Evolutionary conservation across 92 coral and sea anemone genomes (phyloP).

Genomic region (Pocillopora meandrina): DNA sequence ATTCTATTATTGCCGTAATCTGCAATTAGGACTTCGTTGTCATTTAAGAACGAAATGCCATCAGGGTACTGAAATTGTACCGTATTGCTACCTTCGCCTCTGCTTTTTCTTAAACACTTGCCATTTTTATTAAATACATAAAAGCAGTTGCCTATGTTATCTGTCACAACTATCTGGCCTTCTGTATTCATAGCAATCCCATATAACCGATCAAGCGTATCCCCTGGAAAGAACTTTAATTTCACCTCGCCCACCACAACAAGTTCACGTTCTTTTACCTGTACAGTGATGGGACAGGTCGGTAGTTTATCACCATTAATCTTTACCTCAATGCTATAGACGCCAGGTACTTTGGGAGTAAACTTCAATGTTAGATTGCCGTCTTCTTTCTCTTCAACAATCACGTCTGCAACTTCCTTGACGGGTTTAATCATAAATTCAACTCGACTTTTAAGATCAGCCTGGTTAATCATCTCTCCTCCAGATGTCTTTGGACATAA

Average conservation of each 20-base stretch:
- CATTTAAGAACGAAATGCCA: neutral
- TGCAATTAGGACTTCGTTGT: neutral
- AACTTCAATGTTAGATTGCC: neutral
- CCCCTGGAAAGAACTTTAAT: neutral
- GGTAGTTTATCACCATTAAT: slow-evolving; percentile 11
- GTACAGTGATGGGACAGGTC: neutral
- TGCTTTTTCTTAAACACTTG: neutral
- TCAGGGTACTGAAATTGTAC: neutral
- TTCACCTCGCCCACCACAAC: neutral
- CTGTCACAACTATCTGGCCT: neutral
- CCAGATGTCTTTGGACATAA: too few relatives aligned
- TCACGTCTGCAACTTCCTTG: too few relatives aligned
- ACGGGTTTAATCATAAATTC: too few relatives aligned
- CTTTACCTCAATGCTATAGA: neutral
- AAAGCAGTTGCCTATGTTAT: neutral
- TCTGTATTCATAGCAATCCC: neutral
- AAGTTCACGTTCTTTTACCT: slow-evolving; percentile 8
- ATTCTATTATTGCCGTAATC: neutral
- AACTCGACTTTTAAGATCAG: too few relatives aligned
- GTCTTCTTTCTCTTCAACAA: neutral
- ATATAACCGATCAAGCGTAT: neutral
- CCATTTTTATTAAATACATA: neutral
- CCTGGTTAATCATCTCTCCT: too few relatives aligned
- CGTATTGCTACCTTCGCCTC: neutral
- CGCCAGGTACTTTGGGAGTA: slow-evolving; percentile 2